Evolutionary conservation across 2,888 invertebrate species (phyloP).

Genomic region (Drepana falcataria): DNA sequence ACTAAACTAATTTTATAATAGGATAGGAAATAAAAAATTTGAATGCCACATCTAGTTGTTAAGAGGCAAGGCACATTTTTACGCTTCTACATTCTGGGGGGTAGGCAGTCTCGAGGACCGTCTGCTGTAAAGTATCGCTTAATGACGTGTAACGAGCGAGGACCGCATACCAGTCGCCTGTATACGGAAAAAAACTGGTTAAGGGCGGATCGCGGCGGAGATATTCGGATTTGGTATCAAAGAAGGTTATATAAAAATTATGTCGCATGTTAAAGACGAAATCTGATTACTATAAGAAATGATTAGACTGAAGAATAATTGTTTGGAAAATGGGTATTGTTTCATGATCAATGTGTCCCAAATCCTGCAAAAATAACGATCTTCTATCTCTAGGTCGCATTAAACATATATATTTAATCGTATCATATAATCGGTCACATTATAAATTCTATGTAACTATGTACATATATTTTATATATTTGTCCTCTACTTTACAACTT

Average conservation of each 20-base stretch:
- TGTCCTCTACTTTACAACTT: no score
- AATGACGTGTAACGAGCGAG: constrained; percentile 76
- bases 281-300: no score
- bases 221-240: neutral
- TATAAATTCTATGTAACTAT: no score
- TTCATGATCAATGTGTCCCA: no score
- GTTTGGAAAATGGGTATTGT: no score
- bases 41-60: constrained; percentile 36
- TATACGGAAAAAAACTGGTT: constrained; percentile 41
- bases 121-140: constrained; percentile 78
- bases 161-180: constrained; percentile 46
- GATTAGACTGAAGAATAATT: no score
- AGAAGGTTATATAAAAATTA: neutral
- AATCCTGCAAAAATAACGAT: no score
- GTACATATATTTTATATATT: no score
- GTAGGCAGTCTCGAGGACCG: constrained; percentile 74
- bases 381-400: no score
- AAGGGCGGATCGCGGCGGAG: neutral
- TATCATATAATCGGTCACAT: no score
- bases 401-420: no score
- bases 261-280: no score
- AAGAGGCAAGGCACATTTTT: constrained; percentile 35
- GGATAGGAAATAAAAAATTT: neutral
- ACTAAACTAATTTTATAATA: neutral
- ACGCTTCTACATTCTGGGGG: constrained; percentile 29